A percentile compares a stretch with the other conserved stretches of the same genome.
phyloP scores from a whole-genome alignment of 2,888 invertebrate species.

The Papilio gigon region DNA sequence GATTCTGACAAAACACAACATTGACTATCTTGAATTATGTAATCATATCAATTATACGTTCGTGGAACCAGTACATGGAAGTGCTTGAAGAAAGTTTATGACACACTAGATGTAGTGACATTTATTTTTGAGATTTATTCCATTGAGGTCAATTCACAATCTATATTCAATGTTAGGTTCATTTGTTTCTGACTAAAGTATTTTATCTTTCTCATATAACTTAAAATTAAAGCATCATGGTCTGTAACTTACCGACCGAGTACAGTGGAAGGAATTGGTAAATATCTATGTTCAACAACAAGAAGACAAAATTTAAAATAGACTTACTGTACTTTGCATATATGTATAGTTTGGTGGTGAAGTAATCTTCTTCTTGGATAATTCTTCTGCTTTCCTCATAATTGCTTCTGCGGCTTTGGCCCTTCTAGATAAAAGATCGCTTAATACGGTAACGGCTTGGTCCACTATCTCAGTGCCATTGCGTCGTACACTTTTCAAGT shows the following conservation, averaged over 20 bases:
- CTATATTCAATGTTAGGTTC: too few species aligned
- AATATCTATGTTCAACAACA: too few species aligned
- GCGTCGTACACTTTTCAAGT: constrained; percentile 60
- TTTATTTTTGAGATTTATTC: neutral
- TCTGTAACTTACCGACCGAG: too few species aligned
- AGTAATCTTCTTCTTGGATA: constrained; percentile 51
- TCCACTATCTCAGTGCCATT: constrained; percentile 68
- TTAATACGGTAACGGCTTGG: constrained; percentile 61
- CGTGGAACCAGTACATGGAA: neutral
- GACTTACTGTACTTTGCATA: constrained; percentile 68
- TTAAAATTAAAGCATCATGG: too few species aligned
- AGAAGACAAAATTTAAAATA: too few species aligned
- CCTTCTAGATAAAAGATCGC: constrained; percentile 61
- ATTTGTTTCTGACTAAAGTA: too few species aligned
- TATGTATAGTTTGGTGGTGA: constrained; percentile 59
- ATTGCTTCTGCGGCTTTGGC: constrained; percentile 67
- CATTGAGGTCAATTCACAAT: too few species aligned
- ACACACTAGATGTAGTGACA: neutral
- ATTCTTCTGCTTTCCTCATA: constrained; percentile 66
- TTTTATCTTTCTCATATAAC: too few species aligned
- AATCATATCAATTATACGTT: neutral
- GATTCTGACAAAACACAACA: constrained; percentile 50
- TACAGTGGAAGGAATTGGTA: too few species aligned
- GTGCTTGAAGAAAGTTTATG: neutral
- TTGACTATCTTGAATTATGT: neutral